Base-by-base conservation (phyloP, 2,113 vertebrate species). In the Corythornis madagascariensis region DNA sequence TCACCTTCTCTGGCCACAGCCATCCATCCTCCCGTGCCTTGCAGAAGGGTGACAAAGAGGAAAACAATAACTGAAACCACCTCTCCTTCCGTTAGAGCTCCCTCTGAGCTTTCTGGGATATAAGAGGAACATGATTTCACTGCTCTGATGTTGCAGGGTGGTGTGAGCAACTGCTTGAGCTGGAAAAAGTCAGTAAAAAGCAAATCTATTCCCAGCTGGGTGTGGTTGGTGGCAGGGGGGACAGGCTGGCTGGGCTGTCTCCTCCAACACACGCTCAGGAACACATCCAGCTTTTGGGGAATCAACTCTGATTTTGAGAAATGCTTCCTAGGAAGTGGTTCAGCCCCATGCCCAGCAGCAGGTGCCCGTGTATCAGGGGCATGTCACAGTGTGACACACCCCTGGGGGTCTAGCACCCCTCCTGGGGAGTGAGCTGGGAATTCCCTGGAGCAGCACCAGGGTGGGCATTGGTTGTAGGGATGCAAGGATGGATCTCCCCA, bases 121-220 rank as follows among this genome's bases (percentile, higher is more conserved):
- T 48, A 70, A 86, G 6, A 3, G 94, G 94, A 91, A 61, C 29
- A n/a, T 88, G 93, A 92, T 90, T 83, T 94, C 93, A 89, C 66
- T 0, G 2, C 80, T 22, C 29, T 24, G 86, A 0, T 35, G 55
- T 31, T 26, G 2, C 4, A 1, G 75, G 69, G 53, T 50, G 74
- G 63, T 42, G 81, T 33, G 88, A 95, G 81, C 83, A 42, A 35
- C 29, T 45, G 6, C 83, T 38, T 11, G 15, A 63, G 66, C 17
- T 93, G 90, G 90, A 86, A 91, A 93, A 93, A 86, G 56, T 6
- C 57, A 69, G 79, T 33, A 57, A 55, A 93, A 82, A 77, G 64
- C 3, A 38, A 28, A 55, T 56, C 35, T 42, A 16, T 53, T 84
- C 88, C 57, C 83, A 79, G 83, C 69, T 56, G 31, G 18, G 66